phyloP scores from a whole-genome alignment of 2,797 vertebrate species.

The Myripristis murdjan region DNA sequence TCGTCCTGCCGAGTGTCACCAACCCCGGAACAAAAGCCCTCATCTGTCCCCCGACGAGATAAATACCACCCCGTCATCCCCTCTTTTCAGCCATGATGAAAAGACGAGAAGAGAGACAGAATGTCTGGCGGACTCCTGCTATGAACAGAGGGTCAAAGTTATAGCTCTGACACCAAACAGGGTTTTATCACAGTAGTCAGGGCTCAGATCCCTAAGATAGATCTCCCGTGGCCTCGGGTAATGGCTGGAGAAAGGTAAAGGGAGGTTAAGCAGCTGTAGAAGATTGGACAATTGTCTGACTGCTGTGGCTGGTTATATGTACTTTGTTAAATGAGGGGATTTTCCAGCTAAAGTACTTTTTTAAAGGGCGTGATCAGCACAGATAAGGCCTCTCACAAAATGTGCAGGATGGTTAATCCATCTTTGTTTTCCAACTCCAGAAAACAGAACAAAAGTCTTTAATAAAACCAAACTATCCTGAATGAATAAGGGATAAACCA shows the following conservation, averaged over 20 bases:
- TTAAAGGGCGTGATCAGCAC: conserved; percentile 50
- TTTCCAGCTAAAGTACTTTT: not conserved
- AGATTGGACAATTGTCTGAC: not conserved
- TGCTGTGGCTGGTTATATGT: conserved; percentile 4
- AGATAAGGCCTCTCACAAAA: conserved; percentile 23
- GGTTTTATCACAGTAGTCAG: conserved; percentile 53
- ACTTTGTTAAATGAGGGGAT: conserved; percentile 7
- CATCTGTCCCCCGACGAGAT: conserved; percentile 59
- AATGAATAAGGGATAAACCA: no score
- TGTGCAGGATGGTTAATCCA: not conserved
- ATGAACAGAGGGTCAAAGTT: conserved; percentile 61
- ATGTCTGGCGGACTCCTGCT: conserved; percentile 11
- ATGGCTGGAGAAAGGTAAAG: conserved; percentile 47
- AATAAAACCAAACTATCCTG: conserved; percentile 3
- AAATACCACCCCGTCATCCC: conserved; percentile 43
- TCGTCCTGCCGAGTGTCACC: conserved; percentile 40
- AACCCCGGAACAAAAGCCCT: conserved; percentile 54
- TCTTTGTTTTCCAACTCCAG: conserved; percentile 35
- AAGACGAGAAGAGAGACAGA: conserved; percentile 46
- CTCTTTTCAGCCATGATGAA: conserved; percentile 45
- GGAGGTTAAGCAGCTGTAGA: conserved; percentile 42
- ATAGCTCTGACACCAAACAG: conserved; percentile 35
- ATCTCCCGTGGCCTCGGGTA: conserved; percentile 56
- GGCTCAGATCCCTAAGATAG: conserved; percentile 54
- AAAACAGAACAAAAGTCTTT: conserved; percentile 11